These are phyloP conservation scores for Oncorhynchus nerka DNA, from an alignment of 2,113 vertebrate genomes.

Conservation along the genomic window DNA sequence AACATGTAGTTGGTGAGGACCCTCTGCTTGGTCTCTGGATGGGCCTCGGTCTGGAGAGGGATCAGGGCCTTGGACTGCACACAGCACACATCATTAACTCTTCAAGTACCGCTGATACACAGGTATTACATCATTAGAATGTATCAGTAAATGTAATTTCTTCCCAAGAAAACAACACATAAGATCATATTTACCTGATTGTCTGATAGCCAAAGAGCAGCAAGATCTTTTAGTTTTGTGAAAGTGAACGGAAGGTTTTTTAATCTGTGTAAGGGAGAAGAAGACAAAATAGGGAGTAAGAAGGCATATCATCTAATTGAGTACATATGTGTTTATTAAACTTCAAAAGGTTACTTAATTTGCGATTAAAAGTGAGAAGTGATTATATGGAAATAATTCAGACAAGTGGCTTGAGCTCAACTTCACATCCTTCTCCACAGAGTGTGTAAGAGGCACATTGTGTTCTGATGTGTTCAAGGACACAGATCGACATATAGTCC, in stretches of 20 bases:
- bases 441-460: no score
- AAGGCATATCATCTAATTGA: background rate
- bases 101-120: no score
- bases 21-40: constrained; percentile 97
- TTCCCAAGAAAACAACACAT: background rate
- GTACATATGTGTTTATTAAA: no score
- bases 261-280: constrained; percentile 73
- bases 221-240: constrained; percentile 96
- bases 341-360: no score
- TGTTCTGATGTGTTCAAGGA: no score
- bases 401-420: no score
- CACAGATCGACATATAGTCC: no score
- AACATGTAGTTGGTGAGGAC: constrained; percentile 99
- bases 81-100: constrained; percentile 1
- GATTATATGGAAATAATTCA: no score
- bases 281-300: background rate
- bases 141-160: no score
- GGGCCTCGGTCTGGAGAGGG: constrained; percentile 96
- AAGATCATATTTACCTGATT: constrained; percentile 85
- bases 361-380: no score
- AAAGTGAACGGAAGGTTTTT: constrained; percentile 98
- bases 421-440: no score
- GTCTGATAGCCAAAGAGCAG: constrained; percentile 98
- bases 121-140: background rate
- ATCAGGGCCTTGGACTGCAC: constrained; percentile 96